Base-by-base conservation (phyloP, 2,113 vertebrate species). In the Platycercus adscitus region DNA sequence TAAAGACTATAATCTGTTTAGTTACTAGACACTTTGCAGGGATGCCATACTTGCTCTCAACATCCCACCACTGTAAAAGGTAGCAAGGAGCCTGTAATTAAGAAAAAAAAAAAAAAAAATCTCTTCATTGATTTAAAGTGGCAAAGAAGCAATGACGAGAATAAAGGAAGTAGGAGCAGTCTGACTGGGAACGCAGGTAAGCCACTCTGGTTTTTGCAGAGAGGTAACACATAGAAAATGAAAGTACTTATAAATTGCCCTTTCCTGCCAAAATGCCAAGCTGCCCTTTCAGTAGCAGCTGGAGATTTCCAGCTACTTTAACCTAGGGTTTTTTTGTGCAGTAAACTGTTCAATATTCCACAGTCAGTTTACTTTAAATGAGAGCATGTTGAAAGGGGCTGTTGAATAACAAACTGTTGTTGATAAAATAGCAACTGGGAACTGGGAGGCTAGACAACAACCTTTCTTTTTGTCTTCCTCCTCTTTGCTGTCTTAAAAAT, bases 191-290 rank as follows among this genome's bases (percentile, higher is more conserved):
- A 61, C 10, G 6, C 16, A 69, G 72, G 25, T 70, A 86, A 91
- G 31, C 16, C 33, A 41, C 64, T 55, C 78, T 52, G 24, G 28
- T 6, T 68, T 93, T 86, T 96, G 44, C 43, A 75, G 55, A 63
- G 31, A 86, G 29, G 76, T 53, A 93, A 37, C 33, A 82, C 50
- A 7, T 31, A 35, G 60, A 66, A 35, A 43, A 95, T 77, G 9
- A 75, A 73, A 64, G 58, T 68, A 64, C 31, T 91, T 35, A 47
- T 65, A 82, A 76, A 24, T 66, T 93, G 69, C 41, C 70, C 68
- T 95, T 95, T 94, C 49, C 50, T 95, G 76, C 76, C 89, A 80
- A 95, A 96, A 95, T 95, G 55, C 85, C 89, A 88, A n/a, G 82
- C 61, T 95, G 63, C 81, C 90, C 89, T 97, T 95, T 95, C 76